Base-by-base conservation (phyloP, 2,113 vertebrate genomes). In the Hylia prasina region DNA sequence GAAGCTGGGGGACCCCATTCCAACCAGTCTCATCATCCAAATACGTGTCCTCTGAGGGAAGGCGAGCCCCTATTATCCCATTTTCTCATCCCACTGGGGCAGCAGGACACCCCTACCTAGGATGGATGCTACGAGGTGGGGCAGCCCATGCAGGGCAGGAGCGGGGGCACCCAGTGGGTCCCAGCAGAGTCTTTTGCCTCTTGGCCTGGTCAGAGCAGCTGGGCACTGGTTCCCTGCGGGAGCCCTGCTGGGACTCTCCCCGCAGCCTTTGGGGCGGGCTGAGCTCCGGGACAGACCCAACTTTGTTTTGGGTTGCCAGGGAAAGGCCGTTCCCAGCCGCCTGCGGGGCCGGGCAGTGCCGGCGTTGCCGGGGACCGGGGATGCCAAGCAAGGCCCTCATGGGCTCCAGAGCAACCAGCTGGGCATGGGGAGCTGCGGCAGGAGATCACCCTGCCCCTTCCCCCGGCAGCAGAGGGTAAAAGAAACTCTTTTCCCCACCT, bases 221-320 rank as follows among this genome's bases (percentile, higher is more conserved):
- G 39, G 61, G 23, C 35, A 39, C 35, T 24, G 37, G 37, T 56
- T 89, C 28, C 18, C 71, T 79, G 30, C 82, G 82, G 61, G 64
- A 95, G 68, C 20, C 13, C 19, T 0, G 5, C 37, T 2, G 4
- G 63, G 77, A 31, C 15, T 22, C 45, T 77, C 18, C 11, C 24
- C n/a, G 30, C 57, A 61, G 31, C 65, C 69, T 5, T 2, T 3
- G 24, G 78, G 75, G 66, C 8, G 15, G 61, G 75, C 79, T 4
- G 25, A 23, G 31, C 37, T 72, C 37, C 0, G 0, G 79, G 88
- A 94, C 91, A 94, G 93, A 87, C 94, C 69, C 70, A 87, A 87
- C 82, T 94, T 95, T 96, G 96, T 93, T 82, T 81, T 1, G 8
- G 58, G 92, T 94, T 97, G 96, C 91, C 92, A 94, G 47, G 85